phyloP scores from a whole-genome alignment of 2,113 vertebrate genomes.

The Xiphophorus maculatus region DNA sequence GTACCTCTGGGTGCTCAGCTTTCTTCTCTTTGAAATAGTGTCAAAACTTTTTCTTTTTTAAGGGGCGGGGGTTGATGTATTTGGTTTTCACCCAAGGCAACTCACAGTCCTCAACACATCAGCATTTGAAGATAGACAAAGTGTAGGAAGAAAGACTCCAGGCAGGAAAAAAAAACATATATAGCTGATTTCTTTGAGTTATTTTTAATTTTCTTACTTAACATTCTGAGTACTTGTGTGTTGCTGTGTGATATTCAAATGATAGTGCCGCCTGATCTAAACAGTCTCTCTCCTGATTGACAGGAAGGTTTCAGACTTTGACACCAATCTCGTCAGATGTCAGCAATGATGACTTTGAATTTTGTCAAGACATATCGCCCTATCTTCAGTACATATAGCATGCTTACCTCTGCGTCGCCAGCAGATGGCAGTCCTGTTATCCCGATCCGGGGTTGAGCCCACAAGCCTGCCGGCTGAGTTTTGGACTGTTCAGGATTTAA shows the following conservation, averaged over 20 bases:
- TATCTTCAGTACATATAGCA: background rate
- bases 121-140: constrained; percentile 13
- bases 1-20: constrained; percentile 47
- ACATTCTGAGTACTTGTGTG: constrained; percentile 25
- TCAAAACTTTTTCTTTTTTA: constrained; percentile 32
- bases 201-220: constrained; percentile 12
- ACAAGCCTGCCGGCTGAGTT: constrained; percentile 53
- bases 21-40: constrained; percentile 45
- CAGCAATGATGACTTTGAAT: constrained; percentile 65
- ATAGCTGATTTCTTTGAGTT: constrained; percentile 1
- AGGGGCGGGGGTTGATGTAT: constrained; percentile 10
- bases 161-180: constrained; percentile 3
- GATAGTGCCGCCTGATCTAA: constrained; percentile 52
- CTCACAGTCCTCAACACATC: constrained; percentile 8
- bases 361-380: constrained; percentile 44
- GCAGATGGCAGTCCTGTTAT: constrained; percentile 83
- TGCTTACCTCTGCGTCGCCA: constrained; percentile 45
- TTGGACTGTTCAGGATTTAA: constrained; percentile 75
- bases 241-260: constrained; percentile 62
- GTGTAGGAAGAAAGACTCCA: background rate
- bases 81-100: constrained; percentile 25
- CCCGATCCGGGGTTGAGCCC: constrained; percentile 43
- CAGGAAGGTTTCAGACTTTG: constrained; percentile 55
- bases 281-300: constrained; percentile 60
- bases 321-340: constrained; percentile 69